Evolutionary conservation across 2,797 vertebrate species (phyloP), one percentile per base, ranked within the genome.

Genomic region (Darevskia nairensis): DNA sequence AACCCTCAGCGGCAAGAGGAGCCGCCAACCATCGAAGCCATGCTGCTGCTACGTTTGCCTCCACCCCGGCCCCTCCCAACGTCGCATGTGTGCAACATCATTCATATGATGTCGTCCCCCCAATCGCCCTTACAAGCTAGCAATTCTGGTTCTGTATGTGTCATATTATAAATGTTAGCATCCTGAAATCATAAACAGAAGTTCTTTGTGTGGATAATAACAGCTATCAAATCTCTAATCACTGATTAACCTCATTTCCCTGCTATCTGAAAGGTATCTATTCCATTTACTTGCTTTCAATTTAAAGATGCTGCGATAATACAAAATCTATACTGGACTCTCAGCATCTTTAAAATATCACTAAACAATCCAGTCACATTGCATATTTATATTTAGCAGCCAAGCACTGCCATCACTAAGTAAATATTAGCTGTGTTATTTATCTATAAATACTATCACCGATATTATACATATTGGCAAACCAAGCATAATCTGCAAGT

Each of bases 171-270:
- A 27, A 74, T 27, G 19, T 15, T 10, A 13, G 6, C 50, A 68
- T 50, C 27, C 75, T 78, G 61, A 79, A 79, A 50, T 32, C 75
- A 79, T 6, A 50, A 10, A 25, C 27, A 19, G 39, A 86, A 69
- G 68, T 55, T 44, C 10, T 13, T 27, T 86, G 64, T 39, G 13
- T 76, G 32, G 50, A 64, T 75, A 75, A 79, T 10, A 69, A 27
- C 15, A 86, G 64, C 50, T 21, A 76, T 85, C 17, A 85, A 76
- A 64, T 41, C 27, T 79, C 23, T 71, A 86, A 29, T 86, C 84
- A 79, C 61, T 27, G 77, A 80, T 29, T 71, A 32, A 80, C 44
- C 44, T 86, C 64, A 80, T 59, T 80, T 55, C 15, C 44, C 32
- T n/a, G 19, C 23, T 71, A 71, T 59, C 23, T 39, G 46, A 80